These are phyloP conservation scores for Chlorocebus sabaeus DNA, from an alignment of 2,113 vertebrate genomes.

Conservation along the genomic window DNA sequence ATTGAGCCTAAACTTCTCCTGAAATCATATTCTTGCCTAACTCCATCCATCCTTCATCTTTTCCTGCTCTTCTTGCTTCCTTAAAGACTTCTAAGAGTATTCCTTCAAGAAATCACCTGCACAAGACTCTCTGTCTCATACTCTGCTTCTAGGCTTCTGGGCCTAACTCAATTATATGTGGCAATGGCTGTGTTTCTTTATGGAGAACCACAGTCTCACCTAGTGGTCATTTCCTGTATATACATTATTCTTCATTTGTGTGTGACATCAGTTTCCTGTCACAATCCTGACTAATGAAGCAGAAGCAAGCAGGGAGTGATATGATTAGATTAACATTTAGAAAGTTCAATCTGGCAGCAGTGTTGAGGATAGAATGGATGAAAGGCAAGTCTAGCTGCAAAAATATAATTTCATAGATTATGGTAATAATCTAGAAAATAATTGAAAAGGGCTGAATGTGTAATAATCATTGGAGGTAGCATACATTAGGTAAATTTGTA, in stretches of 20 bases:
- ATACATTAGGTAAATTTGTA: background rate
- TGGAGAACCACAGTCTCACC: background rate
- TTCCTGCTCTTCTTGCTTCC: background rate
- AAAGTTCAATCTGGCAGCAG: background rate
- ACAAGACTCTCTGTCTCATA: background rate
- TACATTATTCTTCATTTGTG: background rate
- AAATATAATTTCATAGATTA: background rate
- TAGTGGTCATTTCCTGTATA: background rate
- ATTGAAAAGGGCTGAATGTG: background rate
- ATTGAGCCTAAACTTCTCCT: background rate
- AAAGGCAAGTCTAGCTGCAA: background rate
- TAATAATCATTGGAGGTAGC: background rate
- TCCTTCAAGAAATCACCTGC: background rate
- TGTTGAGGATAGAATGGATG: background rate
- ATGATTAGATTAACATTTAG: background rate
- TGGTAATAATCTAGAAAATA: background rate
- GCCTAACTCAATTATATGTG: background rate
- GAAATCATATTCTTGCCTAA: background rate
- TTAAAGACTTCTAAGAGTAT: background rate
- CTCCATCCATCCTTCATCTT: background rate
- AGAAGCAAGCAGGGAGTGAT: background rate
- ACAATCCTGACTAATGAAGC: background rate
- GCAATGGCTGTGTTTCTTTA: background rate
- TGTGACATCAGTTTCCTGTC: background rate
- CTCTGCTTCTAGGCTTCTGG: background rate